Base-by-base conservation (phyloP, 1,140 invertebrate species). In the Drosophila bocki region DNA sequence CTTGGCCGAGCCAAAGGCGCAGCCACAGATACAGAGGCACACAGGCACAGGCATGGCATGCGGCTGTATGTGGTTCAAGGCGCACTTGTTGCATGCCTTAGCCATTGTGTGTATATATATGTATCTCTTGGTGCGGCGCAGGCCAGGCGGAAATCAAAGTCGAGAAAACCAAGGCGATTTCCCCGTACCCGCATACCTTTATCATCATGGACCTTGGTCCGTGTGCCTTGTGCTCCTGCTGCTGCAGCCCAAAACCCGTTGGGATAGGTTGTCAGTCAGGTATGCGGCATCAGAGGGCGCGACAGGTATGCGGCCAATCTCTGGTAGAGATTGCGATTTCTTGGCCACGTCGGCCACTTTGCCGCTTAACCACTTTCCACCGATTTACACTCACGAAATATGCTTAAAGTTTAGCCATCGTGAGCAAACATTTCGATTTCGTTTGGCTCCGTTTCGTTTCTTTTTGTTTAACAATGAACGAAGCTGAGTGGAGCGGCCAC, bases 181-280 rank as follows among this genome's bases (percentile, higher is more conserved):
- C 54, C 63, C 56, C 41, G 53, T 45, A 64, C 65, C 59, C 53
- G 53, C 53, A 26, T 56, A 56, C 53, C 53, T 56, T 56, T 15
- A 11, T 17, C 50, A n/a, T 22, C 22, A 3, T 19, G n/a, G 2
- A 13, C 22, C 47, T 15, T 58, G 54, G 6, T 15, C 29, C 15
- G 44, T 45, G 37, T 32, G 29, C 48, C 48, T 51, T 61, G 44
- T 26, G 47, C 22, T 48, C 56, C 75, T 45, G 61, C 61, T 54
- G 53, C 65, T 56, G 71, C 78, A 81, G 80, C 70, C 58, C 6
- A 57, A 90, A 90, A 90, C 85, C 85, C 85, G 85, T 90, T 90
- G 85, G 86, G 85, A 90, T 90, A 90, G 85, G 85, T 85, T 87
- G 83, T 64, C 59, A 69, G 71, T 58, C 72, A 69, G 62, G 62